A percentile compares a stretch with the other conserved stretches of the same genome.
These are phyloP conservation scores for Nomada ruficornis DNA, from an alignment of 2,888 invertebrate genomes.

Conservation along the genomic window DNA sequence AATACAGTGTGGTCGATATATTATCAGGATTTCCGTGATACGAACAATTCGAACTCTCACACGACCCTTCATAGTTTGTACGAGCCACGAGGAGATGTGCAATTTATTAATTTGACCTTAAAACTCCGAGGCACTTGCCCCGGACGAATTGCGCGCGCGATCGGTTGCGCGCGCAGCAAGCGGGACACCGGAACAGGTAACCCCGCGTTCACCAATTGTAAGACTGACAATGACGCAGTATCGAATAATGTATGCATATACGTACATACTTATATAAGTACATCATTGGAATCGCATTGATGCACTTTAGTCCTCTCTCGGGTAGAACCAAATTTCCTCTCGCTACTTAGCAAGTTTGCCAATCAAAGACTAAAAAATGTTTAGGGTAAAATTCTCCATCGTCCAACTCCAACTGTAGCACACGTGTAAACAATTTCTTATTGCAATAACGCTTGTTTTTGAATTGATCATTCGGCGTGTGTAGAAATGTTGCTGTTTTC, in stretches of 20 bases:
- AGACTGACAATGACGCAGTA: constrained; percentile 3
- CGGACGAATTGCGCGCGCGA: constrained; percentile 34
- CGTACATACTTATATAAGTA: background rate
- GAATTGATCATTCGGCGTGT: background rate
- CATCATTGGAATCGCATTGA: background rate
- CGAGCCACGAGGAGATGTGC: constrained; percentile 53
- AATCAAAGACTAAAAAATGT: background rate
- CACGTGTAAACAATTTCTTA: background rate
- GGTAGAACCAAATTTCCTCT: too few species aligned
- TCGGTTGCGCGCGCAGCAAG: constrained; percentile 21
- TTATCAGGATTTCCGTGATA: constrained; percentile 63
- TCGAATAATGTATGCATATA: background rate
- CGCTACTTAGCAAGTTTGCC: too few species aligned
- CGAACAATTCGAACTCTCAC: constrained; percentile 49
- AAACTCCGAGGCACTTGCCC: constrained; percentile 65
- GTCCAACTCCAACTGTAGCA: background rate
- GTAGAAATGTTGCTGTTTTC: background rate
- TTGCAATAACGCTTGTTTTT: background rate
- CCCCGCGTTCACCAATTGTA: constrained; percentile 35
- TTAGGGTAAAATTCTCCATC: background rate
- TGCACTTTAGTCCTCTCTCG: too few species aligned
- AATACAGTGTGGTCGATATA: background rate
- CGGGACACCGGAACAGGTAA: constrained; percentile 49
- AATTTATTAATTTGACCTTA: constrained; percentile 78
- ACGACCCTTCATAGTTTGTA: constrained; percentile 52